These are phyloP conservation scores for Taphrorychus bicolor DNA, from an alignment of 2,888 invertebrate genomes.

Conservation along the genomic window DNA sequence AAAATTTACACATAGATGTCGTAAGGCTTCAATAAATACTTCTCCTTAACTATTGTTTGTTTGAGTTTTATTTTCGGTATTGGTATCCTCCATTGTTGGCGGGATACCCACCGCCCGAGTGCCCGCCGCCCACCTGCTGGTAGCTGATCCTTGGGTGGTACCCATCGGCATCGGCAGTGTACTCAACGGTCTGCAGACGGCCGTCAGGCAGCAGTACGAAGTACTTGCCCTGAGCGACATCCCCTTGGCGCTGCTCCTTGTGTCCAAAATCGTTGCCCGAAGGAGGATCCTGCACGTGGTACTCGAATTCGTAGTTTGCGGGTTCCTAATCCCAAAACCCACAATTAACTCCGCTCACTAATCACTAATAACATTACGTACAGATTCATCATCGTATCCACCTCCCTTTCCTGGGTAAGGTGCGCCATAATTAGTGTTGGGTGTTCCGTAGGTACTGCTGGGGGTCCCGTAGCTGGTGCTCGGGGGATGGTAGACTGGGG, in stretches of 20 bases:
- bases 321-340: constrained; percentile 52
- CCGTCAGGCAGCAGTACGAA: constrained; percentile 73
- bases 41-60: no score
- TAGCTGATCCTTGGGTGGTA: constrained; percentile 72
- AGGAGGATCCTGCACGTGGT: constrained; percentile 68
- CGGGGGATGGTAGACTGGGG: constrained; percentile 39
- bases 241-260: constrained; percentile 68
- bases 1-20: not conserved
- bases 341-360: not conserved
- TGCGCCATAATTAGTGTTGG: constrained; percentile 41
- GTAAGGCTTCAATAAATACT: no score
- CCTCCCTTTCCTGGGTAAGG: constrained; percentile 25
- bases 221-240: constrained; percentile 61
- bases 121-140: constrained; percentile 59
- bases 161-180: constrained; percentile 70
- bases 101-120: constrained; percentile 49
- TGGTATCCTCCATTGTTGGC: constrained; percentile 57
- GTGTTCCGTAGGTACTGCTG: constrained; percentile 31
- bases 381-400: constrained; percentile 55
- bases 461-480: constrained; percentile 45
- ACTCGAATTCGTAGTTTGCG: constrained; percentile 71
- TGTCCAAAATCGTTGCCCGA: constrained; percentile 76
- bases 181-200: constrained; percentile 70
- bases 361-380: constrained; percentile 45
- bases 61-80: constrained; percentile 47